phyloP scores from a whole-genome alignment of 2,888 invertebrate species.

The Caenorhabditis sp. region DNA sequence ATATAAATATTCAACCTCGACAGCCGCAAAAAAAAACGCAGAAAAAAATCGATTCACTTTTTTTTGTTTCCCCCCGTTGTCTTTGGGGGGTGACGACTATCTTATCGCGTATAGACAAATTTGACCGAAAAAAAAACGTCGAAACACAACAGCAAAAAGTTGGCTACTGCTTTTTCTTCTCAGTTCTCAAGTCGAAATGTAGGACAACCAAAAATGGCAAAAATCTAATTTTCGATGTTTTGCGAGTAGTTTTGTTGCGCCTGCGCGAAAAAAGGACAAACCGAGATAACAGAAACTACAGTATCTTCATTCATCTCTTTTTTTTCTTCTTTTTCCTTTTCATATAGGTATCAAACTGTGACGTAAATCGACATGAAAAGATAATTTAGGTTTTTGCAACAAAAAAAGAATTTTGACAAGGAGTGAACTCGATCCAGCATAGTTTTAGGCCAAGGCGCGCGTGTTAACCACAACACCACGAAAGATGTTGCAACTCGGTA shows the following conservation, averaged over 20 bases:
- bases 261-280: not conserved
- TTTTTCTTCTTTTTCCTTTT: not conserved
- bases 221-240: not conserved
- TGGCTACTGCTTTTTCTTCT: too few relatives aligned
- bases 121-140: too few relatives aligned
- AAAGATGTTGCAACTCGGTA: too few relatives aligned
- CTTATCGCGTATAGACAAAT: not conserved
- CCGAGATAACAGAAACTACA: not conserved
- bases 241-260: not conserved
- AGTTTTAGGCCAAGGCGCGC: too few relatives aligned
- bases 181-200: not conserved
- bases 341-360: too few relatives aligned
- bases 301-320: not conserved
- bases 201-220: not conserved
- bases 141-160: too few relatives aligned
- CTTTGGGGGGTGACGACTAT: not conserved
- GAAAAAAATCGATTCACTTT: not conserved
- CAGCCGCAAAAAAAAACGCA: not conserved
- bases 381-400: too few relatives aligned
- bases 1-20: conserved; percentile 1
- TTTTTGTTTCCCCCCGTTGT: too few relatives aligned
- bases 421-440: too few relatives aligned
- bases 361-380: too few relatives aligned
- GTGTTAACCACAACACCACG: too few relatives aligned
- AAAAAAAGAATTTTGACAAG: too few relatives aligned